Conservation (phyloP, 2,888 invertebrate species). For the Spisula subtruncata region DNA sequence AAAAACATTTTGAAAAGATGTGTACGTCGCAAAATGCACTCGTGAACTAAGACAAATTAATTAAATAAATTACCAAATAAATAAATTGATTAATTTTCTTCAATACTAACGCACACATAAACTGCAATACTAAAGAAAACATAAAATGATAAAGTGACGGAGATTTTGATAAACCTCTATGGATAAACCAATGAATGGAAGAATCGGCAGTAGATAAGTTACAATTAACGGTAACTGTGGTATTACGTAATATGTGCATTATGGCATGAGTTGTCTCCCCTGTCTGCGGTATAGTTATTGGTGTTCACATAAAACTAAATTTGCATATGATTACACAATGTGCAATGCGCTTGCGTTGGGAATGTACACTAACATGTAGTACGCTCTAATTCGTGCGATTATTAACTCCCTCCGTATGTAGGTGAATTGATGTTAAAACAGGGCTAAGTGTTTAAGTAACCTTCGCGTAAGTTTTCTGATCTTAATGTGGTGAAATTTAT, state of each 20-base stretch:
- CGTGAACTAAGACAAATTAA: no score
- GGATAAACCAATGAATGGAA: no score
- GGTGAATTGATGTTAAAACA: conserved; percentile 40
- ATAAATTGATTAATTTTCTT: no score
- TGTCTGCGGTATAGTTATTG: conserved; percentile 10
- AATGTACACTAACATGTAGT: conserved; percentile 43
- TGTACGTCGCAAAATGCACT: no score
- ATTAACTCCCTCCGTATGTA: conserved; percentile 34
- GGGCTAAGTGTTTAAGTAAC: conserved; percentile 35
- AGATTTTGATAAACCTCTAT: no score
- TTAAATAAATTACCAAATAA: no score
- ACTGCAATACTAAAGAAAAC: no score
- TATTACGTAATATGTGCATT: conserved; percentile 14
- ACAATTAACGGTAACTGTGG: not conserved
- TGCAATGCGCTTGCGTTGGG: conserved; percentile 55
- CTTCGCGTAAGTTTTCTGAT: not conserved
- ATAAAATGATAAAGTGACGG: no score
- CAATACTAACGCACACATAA: no score
- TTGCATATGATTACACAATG: conserved; percentile 61
- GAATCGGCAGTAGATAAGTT: not conserved
- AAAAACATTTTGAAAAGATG: no score
- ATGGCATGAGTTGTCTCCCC: conserved; percentile 18
- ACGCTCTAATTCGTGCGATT: conserved; percentile 56
- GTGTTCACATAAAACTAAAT: conserved; percentile 29
- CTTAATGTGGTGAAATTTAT: not conserved